Percentiles rank a stretch among this genome's conserved stretches.
Evolutionary conservation across 2,888 invertebrate genomes (phyloP).

Genomic region (Boloria euphrosyne): DNA sequence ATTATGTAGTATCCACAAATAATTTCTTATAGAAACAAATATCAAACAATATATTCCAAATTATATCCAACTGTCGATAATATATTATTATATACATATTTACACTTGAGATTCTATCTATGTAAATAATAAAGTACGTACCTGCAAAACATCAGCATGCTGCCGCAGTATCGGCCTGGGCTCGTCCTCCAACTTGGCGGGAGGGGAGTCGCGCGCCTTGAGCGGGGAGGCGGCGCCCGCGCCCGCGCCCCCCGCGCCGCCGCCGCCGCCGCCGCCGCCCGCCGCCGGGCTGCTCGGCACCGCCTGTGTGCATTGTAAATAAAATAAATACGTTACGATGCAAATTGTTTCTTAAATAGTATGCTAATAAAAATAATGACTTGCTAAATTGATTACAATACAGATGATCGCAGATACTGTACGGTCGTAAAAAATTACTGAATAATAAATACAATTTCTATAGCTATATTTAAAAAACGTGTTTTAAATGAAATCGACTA

Average conservation of each 20-base stretch:
- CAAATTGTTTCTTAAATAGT: too few relatives aligned
- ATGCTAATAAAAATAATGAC: too few relatives aligned
- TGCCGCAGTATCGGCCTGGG: slow-evolving; percentile 53
- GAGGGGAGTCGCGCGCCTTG: slow-evolving; percentile 54
- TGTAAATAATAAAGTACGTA: slow-evolving; percentile 31
- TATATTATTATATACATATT: background rate
- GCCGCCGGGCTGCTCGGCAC: slow-evolving; percentile 38
- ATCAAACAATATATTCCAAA: too few relatives aligned
- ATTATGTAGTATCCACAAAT: background rate
- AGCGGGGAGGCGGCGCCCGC: slow-evolving; percentile 57
- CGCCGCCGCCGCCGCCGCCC: slow-evolving; percentile 27
- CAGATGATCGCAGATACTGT: too few relatives aligned
- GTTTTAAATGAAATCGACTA: too few relatives aligned
- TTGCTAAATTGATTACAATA: too few relatives aligned
- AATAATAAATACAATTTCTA: too few relatives aligned
- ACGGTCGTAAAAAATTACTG: too few relatives aligned
- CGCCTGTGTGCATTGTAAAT: slow-evolving; percentile 21
- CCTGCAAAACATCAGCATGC: slow-evolving; percentile 58
- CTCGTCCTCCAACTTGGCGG: slow-evolving; percentile 45
- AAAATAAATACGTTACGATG: too few relatives aligned
- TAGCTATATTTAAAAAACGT: too few relatives aligned
- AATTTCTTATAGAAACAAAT: too few relatives aligned
- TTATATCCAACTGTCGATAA: too few relatives aligned
- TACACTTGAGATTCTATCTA: background rate
- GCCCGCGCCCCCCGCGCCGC: slow-evolving; percentile 36